Base-by-base conservation (phyloP, 1,140 invertebrate genomes). In the Medauroidea extradentata region DNA sequence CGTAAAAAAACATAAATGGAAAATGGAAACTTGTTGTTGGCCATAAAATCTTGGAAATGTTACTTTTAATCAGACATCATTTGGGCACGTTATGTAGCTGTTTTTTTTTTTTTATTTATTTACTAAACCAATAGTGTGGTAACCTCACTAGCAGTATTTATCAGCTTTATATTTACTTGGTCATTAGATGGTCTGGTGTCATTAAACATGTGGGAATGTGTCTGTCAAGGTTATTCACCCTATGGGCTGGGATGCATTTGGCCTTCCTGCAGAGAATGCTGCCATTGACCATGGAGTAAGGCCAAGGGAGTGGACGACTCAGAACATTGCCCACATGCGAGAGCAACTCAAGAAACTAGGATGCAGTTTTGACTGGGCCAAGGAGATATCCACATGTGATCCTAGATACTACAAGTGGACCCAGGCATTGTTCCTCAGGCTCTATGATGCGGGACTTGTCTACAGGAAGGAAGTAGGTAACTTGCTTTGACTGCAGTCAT, bases 241-340 rank as follows among this genome's bases (percentile, higher is more conserved):
- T n/a, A 99, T 99, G 79, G 98, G 98, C 1, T 99, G 96, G 94
- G 98, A 99, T 83, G 92, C 96, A 7, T 99, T 99, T 85, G 98
- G 98, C 34, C 79, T 99, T 44, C 98, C 97, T 19, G 98, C 98
- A 2, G 98, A 99, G 79, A 99, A 99, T 85, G 98, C 98, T 53
- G 97, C 98, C 5, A 87, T 94, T 58, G 88, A 97, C 70, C 79
- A 84, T 42, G 83, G 88, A 43, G 77, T 94, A 27, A 75, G 85
- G 66, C 90, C 97, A 4, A 76, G 83, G 19, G 71, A 82, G 18
- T 99, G 97, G 97, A 99, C 96, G 0, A 71, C 82, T 48, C 74
- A 83, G 62, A 99, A 99, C 77, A 98, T 99, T 64, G 68, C 73
- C 2, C 82, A 84, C 50, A 99, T 99, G 97, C 90, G 86, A 74